phyloP scores from a whole-genome alignment of 64 coral and sea anemone genomes.

The Orbicella faveolata region DNA sequence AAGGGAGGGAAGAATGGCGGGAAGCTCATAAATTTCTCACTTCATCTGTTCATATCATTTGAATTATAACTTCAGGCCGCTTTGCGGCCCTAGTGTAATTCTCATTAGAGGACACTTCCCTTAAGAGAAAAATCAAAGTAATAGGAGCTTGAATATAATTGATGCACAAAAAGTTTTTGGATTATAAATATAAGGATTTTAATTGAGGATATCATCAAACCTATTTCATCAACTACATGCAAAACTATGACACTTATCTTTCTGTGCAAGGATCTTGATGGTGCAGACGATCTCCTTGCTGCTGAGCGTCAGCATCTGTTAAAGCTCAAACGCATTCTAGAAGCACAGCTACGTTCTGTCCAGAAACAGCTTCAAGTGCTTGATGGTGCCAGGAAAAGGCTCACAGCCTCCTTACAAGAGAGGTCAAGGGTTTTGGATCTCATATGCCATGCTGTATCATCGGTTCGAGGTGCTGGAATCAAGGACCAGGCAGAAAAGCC shows the following conservation, averaged over 20 bases:
- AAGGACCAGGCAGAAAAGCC: constrained; percentile 92
- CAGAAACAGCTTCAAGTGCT: constrained; percentile 97
- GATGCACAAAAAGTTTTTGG: too few species aligned
- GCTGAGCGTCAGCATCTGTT: constrained; percentile 78
- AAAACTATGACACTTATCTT: neutral
- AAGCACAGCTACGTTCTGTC: constrained; percentile 87
- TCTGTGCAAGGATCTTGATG: constrained; percentile 68
- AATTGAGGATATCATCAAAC: too few species aligned
- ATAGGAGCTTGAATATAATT: too few species aligned
- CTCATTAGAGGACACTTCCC: too few species aligned
- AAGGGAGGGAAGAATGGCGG: too few species aligned
- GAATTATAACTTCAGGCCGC: too few species aligned
- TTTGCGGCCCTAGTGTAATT: too few species aligned
- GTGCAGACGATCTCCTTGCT: constrained; percentile 90
- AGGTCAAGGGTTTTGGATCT: constrained; percentile 88
- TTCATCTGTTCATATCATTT: too few species aligned
- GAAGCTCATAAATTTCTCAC: too few species aligned
- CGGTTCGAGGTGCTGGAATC: constrained; percentile 81
- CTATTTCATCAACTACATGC: too few species aligned
- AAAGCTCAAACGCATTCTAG: constrained; percentile 87
- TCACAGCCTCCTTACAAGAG: constrained; percentile 73
- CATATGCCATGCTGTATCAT: constrained; percentile 91
- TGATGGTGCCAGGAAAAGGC: constrained; percentile 85
- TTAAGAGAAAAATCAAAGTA: too few species aligned
- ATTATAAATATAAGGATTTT: too few species aligned